Base-by-base conservation (phyloP, 2,113 vertebrate genomes). In the Chaetodon trifascialis region DNA sequence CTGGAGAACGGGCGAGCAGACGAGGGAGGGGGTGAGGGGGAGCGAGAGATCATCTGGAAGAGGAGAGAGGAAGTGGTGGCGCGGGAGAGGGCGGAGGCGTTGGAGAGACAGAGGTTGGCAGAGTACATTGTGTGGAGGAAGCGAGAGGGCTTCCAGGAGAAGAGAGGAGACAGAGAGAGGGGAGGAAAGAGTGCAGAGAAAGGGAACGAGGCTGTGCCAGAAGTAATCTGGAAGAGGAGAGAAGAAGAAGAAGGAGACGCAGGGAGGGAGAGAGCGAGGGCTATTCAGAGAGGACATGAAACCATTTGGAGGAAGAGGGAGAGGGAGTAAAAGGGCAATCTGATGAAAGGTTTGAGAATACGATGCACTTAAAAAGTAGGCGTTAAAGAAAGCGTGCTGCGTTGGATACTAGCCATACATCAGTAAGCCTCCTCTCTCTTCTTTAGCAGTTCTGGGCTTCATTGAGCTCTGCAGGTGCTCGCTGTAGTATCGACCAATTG, bases 1-100 rank as follows among this genome's bases (percentile, higher is more conserved):
- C 95, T 96, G 95, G 95, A 96, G 95, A 95, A 95, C 94, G 95
- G 95, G 79, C 88, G 90, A 94, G 94, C 92, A 88, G 75, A 90
- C 92, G 94, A 90, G 94, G 95, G 94, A 83, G 95, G 95, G 93
- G 95, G 94, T 2, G 89, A 86, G 89, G 95, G 91, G 93, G 94
- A 88, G 89, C 62, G 90, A 89, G 95, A 95, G 93, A 95, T 95
- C 79, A 92, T 95, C 86, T 95, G 94, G 95, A 95, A 95, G 94
- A 93, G 95, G 90, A 88, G 95, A 80, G 95, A 95, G 80, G 95
- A 95, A 83, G 95, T 96, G 90, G 93, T 95, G 85, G 94, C 86
- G 66, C 90, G 93, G 70, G 95, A 95, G 92, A 92, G 89, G 88
- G 93, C 90, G 78, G 94, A 94, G 92, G 94, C 90, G 62, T 71